Conservation (phyloP, 2,113 vertebrate genomes). For the Eudyptes chrysolophus region DNA sequence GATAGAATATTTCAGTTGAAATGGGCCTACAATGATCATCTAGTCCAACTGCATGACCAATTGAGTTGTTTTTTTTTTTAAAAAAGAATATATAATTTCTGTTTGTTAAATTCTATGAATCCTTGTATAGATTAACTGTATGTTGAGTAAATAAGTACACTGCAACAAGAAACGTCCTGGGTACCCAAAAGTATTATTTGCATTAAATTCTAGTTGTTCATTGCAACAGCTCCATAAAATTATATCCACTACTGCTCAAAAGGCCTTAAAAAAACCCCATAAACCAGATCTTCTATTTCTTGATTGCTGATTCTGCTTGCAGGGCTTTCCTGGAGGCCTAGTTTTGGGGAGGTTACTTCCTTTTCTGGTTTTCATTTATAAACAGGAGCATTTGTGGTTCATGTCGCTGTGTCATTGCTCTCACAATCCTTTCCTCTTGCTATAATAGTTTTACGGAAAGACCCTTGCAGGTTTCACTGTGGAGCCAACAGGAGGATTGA, state of each 20-base stretch:
- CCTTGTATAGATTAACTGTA: neutral
- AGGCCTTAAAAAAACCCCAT: rapidly evolving
- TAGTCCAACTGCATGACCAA: no score
- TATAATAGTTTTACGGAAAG: neutral
- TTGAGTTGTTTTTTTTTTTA: no score
- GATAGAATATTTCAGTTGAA: no score
- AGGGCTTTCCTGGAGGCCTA: neutral
- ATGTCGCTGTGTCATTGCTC: rapidly evolving
- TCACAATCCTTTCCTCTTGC: neutral
- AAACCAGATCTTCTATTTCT: neutral
- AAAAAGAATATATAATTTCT: neutral
- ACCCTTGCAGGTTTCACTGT: neutral
- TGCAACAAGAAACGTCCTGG: neutral
- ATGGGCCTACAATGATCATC: no score
- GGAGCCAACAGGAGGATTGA: neutral
- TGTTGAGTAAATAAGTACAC: neutral
- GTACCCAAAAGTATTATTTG: neutral
- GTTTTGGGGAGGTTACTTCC: neutral
- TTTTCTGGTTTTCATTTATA: neutral
- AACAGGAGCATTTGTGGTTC: neutral
- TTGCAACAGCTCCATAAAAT: neutral
- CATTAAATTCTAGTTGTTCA: neutral
- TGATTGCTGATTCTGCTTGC: neutral
- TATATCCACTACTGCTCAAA: neutral
- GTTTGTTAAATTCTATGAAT: neutral